A percentile compares a stretch with the other conserved stretches of the same genome.
phyloP scores from a whole-genome alignment of 2,888 invertebrate genomes.

The Alviniconcha strummeri region DNA sequence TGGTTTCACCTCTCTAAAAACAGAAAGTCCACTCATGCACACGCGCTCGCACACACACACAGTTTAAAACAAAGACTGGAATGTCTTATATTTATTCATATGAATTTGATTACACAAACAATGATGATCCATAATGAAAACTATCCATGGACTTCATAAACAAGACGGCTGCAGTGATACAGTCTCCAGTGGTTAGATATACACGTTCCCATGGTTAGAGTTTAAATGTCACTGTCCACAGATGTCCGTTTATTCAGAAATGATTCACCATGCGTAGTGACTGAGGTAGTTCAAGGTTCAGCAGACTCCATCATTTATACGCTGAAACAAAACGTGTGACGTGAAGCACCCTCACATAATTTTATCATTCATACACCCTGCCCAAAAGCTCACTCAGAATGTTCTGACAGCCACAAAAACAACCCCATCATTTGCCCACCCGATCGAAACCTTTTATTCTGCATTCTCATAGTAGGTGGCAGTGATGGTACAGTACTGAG shows the following conservation, averaged over 20 bases:
- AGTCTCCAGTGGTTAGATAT: no score
- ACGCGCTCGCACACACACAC: no score
- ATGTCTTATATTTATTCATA: not conserved
- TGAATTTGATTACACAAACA: not conserved
- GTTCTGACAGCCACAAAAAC: no score
- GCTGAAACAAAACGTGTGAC: not conserved
- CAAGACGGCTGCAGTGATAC: no score
- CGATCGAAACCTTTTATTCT: not conserved
- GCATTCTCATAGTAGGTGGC: constrained; percentile 65
- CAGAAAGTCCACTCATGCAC: no score
- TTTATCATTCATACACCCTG: not conserved
- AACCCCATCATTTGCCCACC: no score
- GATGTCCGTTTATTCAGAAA: no score
- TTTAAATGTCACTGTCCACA: no score
- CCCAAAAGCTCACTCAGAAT: no score
- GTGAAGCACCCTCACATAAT: not conserved
- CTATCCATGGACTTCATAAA: not conserved
- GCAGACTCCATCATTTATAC: not conserved
- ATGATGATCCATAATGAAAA: not conserved
- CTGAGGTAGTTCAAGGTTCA: not conserved
- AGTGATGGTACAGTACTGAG: constrained; percentile 67
- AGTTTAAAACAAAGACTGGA: no score
- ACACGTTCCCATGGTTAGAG: no score
- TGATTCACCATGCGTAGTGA: not conserved
- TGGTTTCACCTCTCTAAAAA: no score